Evolutionary conservation across 2,797 vertebrate genomes (phyloP), one percentile per base, ranked within the genome.

Genomic region (Orientallactaga sibirica): DNA sequence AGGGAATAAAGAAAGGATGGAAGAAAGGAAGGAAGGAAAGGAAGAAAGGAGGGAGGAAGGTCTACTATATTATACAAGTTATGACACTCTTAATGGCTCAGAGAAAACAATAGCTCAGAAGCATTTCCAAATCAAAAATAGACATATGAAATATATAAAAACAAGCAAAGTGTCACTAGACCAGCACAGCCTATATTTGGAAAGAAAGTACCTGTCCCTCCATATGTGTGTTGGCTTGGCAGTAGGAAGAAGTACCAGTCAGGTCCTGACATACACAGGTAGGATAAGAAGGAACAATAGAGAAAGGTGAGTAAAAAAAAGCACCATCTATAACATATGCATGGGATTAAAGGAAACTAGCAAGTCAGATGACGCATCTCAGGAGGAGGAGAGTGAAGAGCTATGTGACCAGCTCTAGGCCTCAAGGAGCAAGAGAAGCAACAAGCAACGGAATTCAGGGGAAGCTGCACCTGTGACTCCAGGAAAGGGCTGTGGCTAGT

Each of bases 11-110:
- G 22, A 43, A 68, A 11, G 15, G 1, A 7, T 33, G 18, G 16
- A 11, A 37, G 1, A 29, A 64, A 2, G 7, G 9, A 4, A 8
- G 11, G 25, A 0, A 8, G 8, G 27, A 4, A 15, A 3, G 2
- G 2, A 19, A 27, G 12, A 6, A 6, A 20, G 25, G 33, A 7
- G n/a, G 24, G 25, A 4, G 27, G 29, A 3, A 64, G n/a, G 64
- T 20, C 5, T 75, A 12, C 19, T 61, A 8, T 22, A 52, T 4
- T 29, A 18, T 14, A 25, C 29, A 79, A 16, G 33, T 48, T 25
- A 29, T 18, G 11, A 16, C 85, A 9, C 27, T 18, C 81, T 88
- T 66, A 48, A 19, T 61, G 64, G 66, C 71, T 93, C 64, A 67
- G 24, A 78, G 25, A 62, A 86, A 62, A 75, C 27, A 71, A 78